These are phyloP conservation scores for Orcinus orca DNA, from an alignment of 2,113 vertebrate species.

Conservation along the genomic window DNA sequence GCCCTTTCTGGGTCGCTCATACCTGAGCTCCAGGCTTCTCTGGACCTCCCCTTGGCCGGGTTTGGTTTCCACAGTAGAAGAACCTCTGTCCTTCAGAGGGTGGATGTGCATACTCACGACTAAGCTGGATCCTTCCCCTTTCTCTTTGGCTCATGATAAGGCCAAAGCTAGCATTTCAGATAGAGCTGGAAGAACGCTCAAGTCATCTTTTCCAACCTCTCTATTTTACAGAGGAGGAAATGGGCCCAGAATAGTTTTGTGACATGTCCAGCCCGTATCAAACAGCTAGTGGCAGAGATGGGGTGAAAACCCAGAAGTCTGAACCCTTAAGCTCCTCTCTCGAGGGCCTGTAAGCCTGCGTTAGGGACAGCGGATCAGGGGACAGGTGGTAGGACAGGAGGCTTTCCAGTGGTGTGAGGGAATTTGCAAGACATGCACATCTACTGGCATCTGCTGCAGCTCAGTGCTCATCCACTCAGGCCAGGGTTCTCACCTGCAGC, in stretches of 20 bases:
- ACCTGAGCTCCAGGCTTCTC: not conserved
- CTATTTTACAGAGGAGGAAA: conserved; percentile 14
- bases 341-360: not conserved
- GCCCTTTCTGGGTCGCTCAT: not conserved
- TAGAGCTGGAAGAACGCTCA: not conserved
- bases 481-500: not conserved
- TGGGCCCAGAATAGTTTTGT: not conserved
- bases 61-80: not conserved
- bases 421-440: not conserved
- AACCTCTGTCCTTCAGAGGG: not conserved
- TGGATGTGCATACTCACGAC: not conserved
- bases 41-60: not conserved
- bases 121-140: not conserved
- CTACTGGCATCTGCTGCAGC: not conserved
- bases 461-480: not conserved
- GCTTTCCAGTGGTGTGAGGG: not conserved
- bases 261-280: not conserved
- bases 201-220: not conserved
- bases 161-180: not conserved
- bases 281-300: not conserved
- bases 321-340: not conserved
- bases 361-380: not conserved
- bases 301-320: not conserved
- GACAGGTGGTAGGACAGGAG: not conserved
- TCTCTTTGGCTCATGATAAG: not conserved